Conservation (phyloP, 64 coral and sea anemone species). For the Montipora efflorescens region DNA sequence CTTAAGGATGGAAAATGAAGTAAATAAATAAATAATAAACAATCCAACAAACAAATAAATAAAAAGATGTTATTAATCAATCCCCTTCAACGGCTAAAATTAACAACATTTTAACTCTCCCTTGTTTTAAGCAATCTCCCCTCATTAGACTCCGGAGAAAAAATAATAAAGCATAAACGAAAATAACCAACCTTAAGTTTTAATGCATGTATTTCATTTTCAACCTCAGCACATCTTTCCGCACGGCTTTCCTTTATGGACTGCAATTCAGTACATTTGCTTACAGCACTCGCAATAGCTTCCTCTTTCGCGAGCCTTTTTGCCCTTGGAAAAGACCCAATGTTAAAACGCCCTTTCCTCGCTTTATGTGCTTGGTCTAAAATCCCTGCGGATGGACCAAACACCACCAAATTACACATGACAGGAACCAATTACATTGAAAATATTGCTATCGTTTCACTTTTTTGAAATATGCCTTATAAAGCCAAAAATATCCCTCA, state of each 20-base stretch:
- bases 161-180: conserved; percentile 54
- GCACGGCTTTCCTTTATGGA: not conserved
- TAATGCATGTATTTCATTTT: conserved; percentile 74
- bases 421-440: conserved; percentile 36
- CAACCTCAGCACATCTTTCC: conserved; percentile 50
- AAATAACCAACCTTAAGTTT: conserved; percentile 68
- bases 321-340: conserved; percentile 75
- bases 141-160: conserved; percentile 19
- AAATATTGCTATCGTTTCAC: conserved; percentile 78
- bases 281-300: conserved; percentile 31
- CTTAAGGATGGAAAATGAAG: conserved; percentile 60
- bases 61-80: conserved; percentile 49
- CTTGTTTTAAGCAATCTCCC: conserved; percentile 58
- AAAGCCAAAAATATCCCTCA: conserved; percentile 65
- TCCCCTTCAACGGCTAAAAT: conserved; percentile 47
- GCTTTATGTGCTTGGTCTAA: conserved; percentile 75
- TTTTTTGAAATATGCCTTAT: conserved; percentile 63
- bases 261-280: conserved; percentile 59
- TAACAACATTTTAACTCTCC: conserved; percentile 52
- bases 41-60: conserved; percentile 32
- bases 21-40: conserved; percentile 68
- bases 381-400: conserved; percentile 63
- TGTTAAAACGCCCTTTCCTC: conserved; percentile 70
- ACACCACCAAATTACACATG: conserved; percentile 61
- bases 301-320: conserved; percentile 61